Conservation (phyloP, 2,113 vertebrate genomes). For the Psettodes erumei region DNA sequence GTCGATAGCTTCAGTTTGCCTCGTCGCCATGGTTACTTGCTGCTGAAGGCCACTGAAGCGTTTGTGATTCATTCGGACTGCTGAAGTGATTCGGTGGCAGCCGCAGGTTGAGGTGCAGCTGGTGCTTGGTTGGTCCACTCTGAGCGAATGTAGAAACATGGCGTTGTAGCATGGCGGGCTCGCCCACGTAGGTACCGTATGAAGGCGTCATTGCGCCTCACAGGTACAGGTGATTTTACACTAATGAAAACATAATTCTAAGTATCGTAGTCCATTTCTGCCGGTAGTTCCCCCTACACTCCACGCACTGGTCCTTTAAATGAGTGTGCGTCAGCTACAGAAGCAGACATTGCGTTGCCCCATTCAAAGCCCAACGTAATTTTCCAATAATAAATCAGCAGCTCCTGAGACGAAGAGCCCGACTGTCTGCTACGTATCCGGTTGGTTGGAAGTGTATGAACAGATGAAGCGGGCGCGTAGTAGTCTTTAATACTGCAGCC, state of each 20-base stretch:
- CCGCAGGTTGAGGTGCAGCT: too few relatives aligned
- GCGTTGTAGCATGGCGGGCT: too few relatives aligned
- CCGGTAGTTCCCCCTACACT: too few relatives aligned
- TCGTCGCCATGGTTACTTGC: slow-evolving; percentile 35
- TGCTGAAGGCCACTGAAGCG: slow-evolving; percentile 7
- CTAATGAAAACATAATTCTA: too few relatives aligned
- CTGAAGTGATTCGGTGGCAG: too few relatives aligned
- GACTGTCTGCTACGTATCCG: slow-evolving; percentile 42
- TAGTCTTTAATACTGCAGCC: slow-evolving; percentile 23
- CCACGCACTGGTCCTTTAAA: too few relatives aligned
- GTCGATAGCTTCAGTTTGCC: slow-evolving; percentile 1
- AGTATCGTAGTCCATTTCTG: too few relatives aligned
- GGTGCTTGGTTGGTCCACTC: too few relatives aligned
- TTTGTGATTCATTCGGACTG: slow-evolving; percentile 44
- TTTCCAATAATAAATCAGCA: slow-evolving; percentile 59
- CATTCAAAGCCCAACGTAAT: slow-evolving; percentile 14
- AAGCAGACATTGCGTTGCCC: slow-evolving; percentile 28
- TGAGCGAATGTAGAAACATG: too few relatives aligned
- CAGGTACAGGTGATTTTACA: too few relatives aligned
- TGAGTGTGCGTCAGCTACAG: slow-evolving; percentile 25
- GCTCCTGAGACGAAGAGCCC: slow-evolving; percentile 29
- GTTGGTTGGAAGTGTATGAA: slow-evolving; percentile 24
- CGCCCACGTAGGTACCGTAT: too few relatives aligned
- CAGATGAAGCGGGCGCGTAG: slow-evolving; percentile 36
- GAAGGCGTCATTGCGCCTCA: too few relatives aligned